Percentiles rank a stretch among this genome's conserved stretches.
These are phyloP conservation scores for Ascidia mentula DNA, from an alignment of 23 tunicate species.

Conservation along the genomic window DNA sequence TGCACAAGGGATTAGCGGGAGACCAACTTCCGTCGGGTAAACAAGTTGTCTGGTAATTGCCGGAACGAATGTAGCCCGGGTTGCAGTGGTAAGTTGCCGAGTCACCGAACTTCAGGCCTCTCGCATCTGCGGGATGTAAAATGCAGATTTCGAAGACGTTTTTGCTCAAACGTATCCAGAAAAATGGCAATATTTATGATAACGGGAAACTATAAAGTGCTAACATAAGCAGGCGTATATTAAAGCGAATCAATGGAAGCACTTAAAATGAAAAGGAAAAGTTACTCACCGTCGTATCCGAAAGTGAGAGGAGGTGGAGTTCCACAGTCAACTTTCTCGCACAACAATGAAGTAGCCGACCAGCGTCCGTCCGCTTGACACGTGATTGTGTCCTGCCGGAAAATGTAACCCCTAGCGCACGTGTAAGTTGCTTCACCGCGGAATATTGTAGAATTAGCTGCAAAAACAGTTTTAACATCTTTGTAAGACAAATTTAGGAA, in stretches of 20 bases:
- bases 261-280: background rate
- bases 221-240: background rate
- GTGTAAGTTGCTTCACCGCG: conserved; percentile 31
- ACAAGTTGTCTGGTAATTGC: conserved; percentile 24
- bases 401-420: conserved; percentile 44
- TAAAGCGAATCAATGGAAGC: background rate
- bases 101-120: conserved; percentile 39
- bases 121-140: conserved; percentile 14
- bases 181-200: background rate
- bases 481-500: too few species aligned
- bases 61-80: conserved; percentile 44
- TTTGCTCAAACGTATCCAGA: too few species aligned
- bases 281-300: conserved; percentile 46
- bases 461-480: background rate
- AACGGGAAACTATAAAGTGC: background rate
- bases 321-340: conserved; percentile 72
- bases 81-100: conserved; percentile 42
- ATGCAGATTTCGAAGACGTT: too few species aligned
- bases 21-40: conserved; percentile 64
- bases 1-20: conserved; percentile 29
- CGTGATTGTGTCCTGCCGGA: conserved; percentile 19
- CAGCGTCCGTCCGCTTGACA: conserved; percentile 49
- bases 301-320: conserved; percentile 33
- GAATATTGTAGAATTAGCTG: conserved; percentile 21
- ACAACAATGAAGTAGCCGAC: conserved; percentile 36